phyloP scores from a whole-genome alignment of 2,888 invertebrate genomes.

The Eumacrocentrus americanus region DNA sequence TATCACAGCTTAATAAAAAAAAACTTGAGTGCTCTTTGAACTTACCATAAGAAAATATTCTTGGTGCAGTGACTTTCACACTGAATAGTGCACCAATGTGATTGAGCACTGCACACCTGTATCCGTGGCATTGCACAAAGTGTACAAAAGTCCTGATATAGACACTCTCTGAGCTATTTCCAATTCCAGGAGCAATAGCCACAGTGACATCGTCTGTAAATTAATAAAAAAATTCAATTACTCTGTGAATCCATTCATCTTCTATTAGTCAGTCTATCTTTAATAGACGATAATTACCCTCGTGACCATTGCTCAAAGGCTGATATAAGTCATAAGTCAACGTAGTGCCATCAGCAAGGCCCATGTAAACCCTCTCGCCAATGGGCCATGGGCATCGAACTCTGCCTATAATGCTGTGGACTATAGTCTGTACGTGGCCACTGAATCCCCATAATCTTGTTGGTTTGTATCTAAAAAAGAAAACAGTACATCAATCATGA shows the following conservation, averaged over 20 bases:
- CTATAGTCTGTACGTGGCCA: conserved; percentile 91
- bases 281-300: conserved; percentile 64
- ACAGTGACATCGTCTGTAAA: conserved; percentile 81
- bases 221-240: not conserved
- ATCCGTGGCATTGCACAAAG: conserved; percentile 89
- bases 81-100: conserved; percentile 89
- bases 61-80: conserved; percentile 83
- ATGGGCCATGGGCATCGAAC: conserved; percentile 88
- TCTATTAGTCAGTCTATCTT: too few species aligned
- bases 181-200: conserved; percentile 90
- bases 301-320: conserved; percentile 73
- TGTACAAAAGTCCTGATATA: conserved; percentile 94
- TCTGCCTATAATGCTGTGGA: conserved; percentile 87
- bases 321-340: conserved; percentile 92
- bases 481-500: conserved; percentile 1
- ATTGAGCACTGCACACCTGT: conserved; percentile 90
- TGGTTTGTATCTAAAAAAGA: conserved; percentile 78
- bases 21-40: conserved; percentile 19
- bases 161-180: conserved; percentile 92
- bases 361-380: conserved; percentile 79
- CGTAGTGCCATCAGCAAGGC: conserved; percentile 83
- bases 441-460: conserved; percentile 94
- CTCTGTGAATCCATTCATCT: too few species aligned
- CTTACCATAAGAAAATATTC: conserved; percentile 93
- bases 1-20: not conserved